phyloP scores from a whole-genome alignment of 1,140 invertebrate genomes.

The Batillaria attramentaria region DNA sequence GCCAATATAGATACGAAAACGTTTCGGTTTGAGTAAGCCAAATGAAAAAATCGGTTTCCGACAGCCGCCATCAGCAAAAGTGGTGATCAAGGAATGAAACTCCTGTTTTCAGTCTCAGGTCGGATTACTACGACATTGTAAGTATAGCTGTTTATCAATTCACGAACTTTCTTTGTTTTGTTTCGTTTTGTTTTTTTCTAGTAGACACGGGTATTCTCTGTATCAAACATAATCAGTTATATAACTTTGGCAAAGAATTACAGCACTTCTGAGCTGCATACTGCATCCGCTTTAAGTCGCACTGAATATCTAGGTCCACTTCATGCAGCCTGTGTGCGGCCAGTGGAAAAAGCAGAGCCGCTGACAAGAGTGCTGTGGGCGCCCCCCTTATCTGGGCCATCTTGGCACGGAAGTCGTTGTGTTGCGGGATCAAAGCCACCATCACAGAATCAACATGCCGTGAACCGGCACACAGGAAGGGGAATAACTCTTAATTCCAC shows the following conservation, averaged over 20 bases:
- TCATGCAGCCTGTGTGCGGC: neutral
- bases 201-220: neutral
- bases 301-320: neutral
- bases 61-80: too few species aligned
- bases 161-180: too few species aligned
- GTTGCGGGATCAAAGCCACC: conserved; percentile 9
- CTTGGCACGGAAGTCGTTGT: neutral
- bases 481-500: conserved; percentile 1
- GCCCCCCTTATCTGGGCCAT: neutral
- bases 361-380: neutral
- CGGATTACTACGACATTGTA: neutral
- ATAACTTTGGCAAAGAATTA: too few species aligned
- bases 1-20: too few species aligned
- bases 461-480: neutral
- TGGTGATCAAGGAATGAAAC: too few species aligned
- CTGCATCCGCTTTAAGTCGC: too few species aligned
- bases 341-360: neutral
- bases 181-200: neutral
- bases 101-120: too few species aligned
- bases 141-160: neutral
- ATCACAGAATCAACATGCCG: neutral
- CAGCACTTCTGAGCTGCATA: too few species aligned
- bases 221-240: neutral
- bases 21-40: too few species aligned
- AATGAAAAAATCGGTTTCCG: too few species aligned